phyloP scores from a whole-genome alignment of 2,113 vertebrate species.

The Tauraco erythrolophus region DNA sequence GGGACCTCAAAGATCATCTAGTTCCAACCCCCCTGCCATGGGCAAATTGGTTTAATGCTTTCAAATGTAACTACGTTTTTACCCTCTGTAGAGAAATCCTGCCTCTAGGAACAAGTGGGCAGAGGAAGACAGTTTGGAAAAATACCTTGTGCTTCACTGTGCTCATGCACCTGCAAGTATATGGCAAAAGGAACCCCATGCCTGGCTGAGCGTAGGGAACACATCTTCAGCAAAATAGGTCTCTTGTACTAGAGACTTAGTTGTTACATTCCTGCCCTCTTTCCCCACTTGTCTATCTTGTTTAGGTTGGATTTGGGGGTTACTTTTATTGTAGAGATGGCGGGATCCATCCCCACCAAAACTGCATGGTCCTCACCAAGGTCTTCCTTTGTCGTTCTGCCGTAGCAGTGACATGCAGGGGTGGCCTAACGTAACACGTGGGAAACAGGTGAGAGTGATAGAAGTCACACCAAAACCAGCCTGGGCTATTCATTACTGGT shows the following conservation, averaged over 20 bases:
- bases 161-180: not conserved
- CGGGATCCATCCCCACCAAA: not conserved
- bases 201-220: not conserved
- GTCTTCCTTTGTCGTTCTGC: rapidly evolving
- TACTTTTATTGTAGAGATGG: not conserved
- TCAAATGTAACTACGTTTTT: not conserved
- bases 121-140: not conserved
- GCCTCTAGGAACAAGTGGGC: not conserved
- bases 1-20: too few species aligned
- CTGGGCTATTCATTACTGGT: not conserved
- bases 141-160: not conserved
- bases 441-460: not conserved
- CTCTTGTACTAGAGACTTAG: not conserved
- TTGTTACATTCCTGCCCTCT: not conserved
- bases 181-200: not conserved
- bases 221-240: not conserved
- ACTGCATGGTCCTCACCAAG: rapidly evolving
- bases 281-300: not conserved
- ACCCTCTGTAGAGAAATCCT: not conserved
- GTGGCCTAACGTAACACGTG: not conserved
- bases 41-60: not conserved
- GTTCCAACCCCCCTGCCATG: too few species aligned
- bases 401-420: not conserved
- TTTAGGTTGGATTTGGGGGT: not conserved
- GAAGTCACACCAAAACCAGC: not conserved